A percentile compares a stretch with the other conserved stretches of the same genome.
Evolutionary conservation across 2,888 invertebrate genomes (phyloP).

Genomic region (Drosophila aldrichi): DNA sequence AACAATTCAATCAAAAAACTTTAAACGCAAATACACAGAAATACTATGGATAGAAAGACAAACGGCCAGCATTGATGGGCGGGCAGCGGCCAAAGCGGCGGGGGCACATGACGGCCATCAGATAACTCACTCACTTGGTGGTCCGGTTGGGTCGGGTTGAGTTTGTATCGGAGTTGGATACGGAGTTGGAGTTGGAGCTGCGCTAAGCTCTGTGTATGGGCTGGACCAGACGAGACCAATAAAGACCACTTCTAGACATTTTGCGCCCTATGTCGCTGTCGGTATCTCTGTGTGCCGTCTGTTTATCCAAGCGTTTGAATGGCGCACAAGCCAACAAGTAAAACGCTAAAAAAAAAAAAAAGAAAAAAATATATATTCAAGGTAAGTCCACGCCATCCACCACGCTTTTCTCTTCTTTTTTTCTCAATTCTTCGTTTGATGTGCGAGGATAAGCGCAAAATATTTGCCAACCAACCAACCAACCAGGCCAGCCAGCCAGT

Average conservation of each 20-base stretch:
- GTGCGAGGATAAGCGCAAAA: slow-evolving; percentile 73
- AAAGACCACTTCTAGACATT: slow-evolving; percentile 64
- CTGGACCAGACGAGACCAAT: slow-evolving; percentile 55
- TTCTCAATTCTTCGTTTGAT: slow-evolving; percentile 44
- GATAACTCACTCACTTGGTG: slow-evolving; percentile 81
- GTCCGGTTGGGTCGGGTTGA: slow-evolving; percentile 42
- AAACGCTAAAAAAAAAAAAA: slow-evolving; percentile 59
- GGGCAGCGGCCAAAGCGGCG: slow-evolving; percentile 22
- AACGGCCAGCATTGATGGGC: slow-evolving; percentile 20
- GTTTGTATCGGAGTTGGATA: neutral
- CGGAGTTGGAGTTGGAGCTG: slow-evolving; percentile 2
- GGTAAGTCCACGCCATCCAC: slow-evolving; percentile 61
- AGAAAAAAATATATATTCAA: slow-evolving; percentile 73
- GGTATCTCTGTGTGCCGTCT: slow-evolving; percentile 59
- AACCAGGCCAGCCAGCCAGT: slow-evolving; percentile 41
- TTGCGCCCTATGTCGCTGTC: slow-evolving; percentile 58
- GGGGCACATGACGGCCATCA: slow-evolving; percentile 72
- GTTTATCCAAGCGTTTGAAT: slow-evolving; percentile 77
- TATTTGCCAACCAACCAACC: slow-evolving; percentile 67
- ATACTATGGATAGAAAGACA: slow-evolving; percentile 41
- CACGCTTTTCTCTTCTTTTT: slow-evolving; percentile 16
- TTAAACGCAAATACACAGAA: slow-evolving; percentile 75
- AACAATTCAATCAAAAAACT: slow-evolving; percentile 84
- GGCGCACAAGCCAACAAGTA: slow-evolving; percentile 58
- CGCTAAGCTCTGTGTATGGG: slow-evolving; percentile 20